Base-by-base conservation (phyloP, 2,797 vertebrate species). In the Sebastes variabilis region DNA sequence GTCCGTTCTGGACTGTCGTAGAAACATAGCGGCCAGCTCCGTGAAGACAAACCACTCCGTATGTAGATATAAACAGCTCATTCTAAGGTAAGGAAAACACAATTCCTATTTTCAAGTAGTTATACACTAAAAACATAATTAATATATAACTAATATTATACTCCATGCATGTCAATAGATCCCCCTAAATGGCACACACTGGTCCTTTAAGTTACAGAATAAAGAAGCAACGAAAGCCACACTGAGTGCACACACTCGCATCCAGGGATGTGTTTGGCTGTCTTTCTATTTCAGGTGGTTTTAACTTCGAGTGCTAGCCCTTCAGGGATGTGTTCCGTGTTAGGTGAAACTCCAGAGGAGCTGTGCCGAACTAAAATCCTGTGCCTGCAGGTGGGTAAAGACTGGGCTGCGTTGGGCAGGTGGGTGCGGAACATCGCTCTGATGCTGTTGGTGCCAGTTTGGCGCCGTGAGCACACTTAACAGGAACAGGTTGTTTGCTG, bases 401-500 rank as follows among this genome's bases (percentile, higher is more conserved):
- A 61, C 11, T 25, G 24, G 32, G 49, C 30, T 32, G 55, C 52
- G 65, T 29, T 30, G 52, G 22, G 60, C 73, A 66, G 30, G 27
- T 49, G 46, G 69, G 61, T 42, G 61, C 24, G 38, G 12, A 67
- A 66, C 5, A 7, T 25, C 6, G 14, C 6, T 3, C 22, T 42
- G 42, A 46, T 64, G 49, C 77, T 30, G 62, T 52, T 27, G 25
- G 18, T 74, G 61, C 68, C 79, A 81, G 72, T 58, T 77, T 49
- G 73, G 69, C 9, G 29, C 30, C 30, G 62, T 38, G 42, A 62
- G 49, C 32, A 46, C 68, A 30, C 67, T 72, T 68, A 71, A 68
- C 69, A 36, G 56, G 66, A 83, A 77, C 61, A 72, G 52, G 64
- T 67, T 85, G 78, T 68, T 68, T 65, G 67, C 56, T 80, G 42